These are phyloP conservation scores for Micronycteris hirsuta DNA, from an alignment of 2,113 vertebrate genomes.

Conservation along the genomic window DNA sequence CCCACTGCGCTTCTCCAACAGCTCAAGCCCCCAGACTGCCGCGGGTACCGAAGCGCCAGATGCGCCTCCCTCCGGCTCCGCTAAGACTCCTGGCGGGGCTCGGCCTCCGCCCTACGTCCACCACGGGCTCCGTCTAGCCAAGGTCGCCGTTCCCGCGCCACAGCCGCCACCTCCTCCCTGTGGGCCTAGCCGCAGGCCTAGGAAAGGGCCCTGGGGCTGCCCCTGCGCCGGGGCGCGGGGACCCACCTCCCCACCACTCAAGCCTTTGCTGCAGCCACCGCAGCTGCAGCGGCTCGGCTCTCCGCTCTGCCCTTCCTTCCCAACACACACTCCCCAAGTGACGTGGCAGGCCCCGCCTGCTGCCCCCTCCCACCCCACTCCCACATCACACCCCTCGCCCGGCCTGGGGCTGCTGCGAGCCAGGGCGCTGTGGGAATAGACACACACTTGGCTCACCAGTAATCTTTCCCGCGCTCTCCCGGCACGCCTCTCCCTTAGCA, in stretches of 20 bases:
- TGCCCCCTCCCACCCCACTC: conserved; percentile 68
- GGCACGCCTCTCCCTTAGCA: conserved; percentile 34
- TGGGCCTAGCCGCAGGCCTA: not conserved
- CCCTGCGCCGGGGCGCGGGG: conserved; percentile 27
- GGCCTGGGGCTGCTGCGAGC: conserved; percentile 29
- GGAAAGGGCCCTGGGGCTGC: not conserved
- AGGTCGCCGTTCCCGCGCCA: conserved; percentile 33
- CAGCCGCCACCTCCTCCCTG: not conserved
- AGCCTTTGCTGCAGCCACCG: conserved; percentile 44
- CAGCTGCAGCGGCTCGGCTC: conserved; percentile 53
- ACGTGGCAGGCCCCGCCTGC: conserved; percentile 74
- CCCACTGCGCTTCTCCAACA: not conserved
- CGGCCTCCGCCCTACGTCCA: conserved; percentile 58
- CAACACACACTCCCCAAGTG: conserved; percentile 63
- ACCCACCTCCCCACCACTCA: conserved; percentile 44
- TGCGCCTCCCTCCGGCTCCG: conserved; percentile 57
- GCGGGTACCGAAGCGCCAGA: conserved; percentile 30
- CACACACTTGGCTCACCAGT: not conserved
- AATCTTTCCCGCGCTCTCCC: conserved; percentile 58
- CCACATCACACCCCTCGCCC: conserved; percentile 60
- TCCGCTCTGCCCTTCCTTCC: conserved; percentile 57
- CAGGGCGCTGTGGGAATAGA: not conserved
- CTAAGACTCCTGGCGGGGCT: conserved; percentile 41
- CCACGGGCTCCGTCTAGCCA: conserved; percentile 4
- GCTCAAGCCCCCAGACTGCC: not conserved